Evolutionary conservation across 2,888 invertebrate species (phyloP).

Genomic region (Amphipoea lucens): DNA sequence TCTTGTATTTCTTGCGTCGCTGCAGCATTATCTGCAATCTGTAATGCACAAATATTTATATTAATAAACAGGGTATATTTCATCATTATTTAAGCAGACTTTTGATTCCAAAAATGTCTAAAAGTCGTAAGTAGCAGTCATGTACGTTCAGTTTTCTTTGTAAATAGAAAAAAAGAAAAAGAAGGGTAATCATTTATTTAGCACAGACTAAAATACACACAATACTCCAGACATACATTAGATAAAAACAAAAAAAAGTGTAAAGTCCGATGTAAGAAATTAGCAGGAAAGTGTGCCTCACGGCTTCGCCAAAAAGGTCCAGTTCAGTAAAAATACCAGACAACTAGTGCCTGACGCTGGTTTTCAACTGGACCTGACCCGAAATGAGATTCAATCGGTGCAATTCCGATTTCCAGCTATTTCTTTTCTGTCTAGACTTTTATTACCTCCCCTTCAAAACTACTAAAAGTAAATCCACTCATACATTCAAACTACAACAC

Average conservation of each 20-base stretch:
- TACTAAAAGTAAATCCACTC: neutral
- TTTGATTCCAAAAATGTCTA: neutral
- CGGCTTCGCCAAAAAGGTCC: no score
- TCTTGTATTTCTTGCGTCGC: constrained; percentile 99
- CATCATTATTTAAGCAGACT: neutral
- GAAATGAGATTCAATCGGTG: neutral
- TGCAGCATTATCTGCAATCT: constrained; percentile 98
- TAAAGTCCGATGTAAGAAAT: no score
- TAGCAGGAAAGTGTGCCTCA: no score
- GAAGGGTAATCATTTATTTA: no score
- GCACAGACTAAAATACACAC: no score
- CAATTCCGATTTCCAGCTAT: neutral
- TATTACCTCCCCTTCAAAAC: neutral
- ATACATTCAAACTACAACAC: constrained; percentile 14
- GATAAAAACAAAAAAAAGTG: no score
- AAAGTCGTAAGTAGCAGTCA: neutral
- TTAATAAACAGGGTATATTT: neutral
- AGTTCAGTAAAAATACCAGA: no score
- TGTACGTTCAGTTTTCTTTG: neutral
- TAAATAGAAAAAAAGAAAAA: neutral
- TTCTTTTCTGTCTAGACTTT: constrained; percentile 4
- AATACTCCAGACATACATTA: no score
- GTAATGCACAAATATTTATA: constrained; percentile 55
- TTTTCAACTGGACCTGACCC: no score
- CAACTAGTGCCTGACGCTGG: no score